A percentile compares a stretch with the other conserved stretches of the same genome.
These are phyloP conservation scores for Melanotaenia pygmaea DNA, from an alignment of 2,797 vertebrate species.

Conservation along the genomic window DNA sequence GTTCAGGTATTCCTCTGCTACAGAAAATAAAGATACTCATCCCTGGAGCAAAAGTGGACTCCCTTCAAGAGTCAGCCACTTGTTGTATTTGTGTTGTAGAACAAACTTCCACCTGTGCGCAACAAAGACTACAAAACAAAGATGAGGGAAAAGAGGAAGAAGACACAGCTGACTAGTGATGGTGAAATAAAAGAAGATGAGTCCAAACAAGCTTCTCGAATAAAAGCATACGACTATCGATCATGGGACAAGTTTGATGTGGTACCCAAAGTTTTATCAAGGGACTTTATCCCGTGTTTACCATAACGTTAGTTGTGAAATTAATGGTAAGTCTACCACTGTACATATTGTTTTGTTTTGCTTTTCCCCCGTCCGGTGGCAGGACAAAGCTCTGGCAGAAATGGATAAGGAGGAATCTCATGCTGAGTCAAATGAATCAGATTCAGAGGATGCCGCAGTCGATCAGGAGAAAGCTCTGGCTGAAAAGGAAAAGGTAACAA, in stretches of 20 bases:
- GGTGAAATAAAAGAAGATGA: slow-evolving; percentile 79
- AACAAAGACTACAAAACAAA: slow-evolving; percentile 90
- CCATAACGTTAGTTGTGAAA: background rate
- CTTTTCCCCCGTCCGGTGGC: background rate
- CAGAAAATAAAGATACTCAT: background rate
- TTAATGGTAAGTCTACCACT: background rate
- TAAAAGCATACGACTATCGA: slow-evolving; percentile 91
- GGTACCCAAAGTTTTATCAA: slow-evolving; percentile 76
- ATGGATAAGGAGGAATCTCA: slow-evolving; percentile 91
- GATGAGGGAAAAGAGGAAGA: slow-evolving; percentile 76
- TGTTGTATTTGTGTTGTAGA: slow-evolving; percentile 53
- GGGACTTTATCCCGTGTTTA: background rate
- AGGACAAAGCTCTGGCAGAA: slow-evolving; percentile 92
- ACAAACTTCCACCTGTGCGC: slow-evolving; percentile 90
- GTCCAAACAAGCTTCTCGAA: slow-evolving; percentile 80
- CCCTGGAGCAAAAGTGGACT: background rate
- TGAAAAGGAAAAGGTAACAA: slow-evolving; percentile 88
- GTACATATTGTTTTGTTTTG: background rate
- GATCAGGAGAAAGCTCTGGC: slow-evolving; percentile 85
- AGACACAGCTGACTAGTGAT: slow-evolving; percentile 77
- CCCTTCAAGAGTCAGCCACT: slow-evolving; percentile 1
- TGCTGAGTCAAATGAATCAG: slow-evolving; percentile 90
- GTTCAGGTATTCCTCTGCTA: slow-evolving; percentile 51
- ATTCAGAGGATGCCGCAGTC: slow-evolving; percentile 88
- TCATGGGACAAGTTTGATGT: slow-evolving; percentile 97